A percentile compares a stretch with the other conserved stretches of the same genome.
Evolutionary conservation across 2,113 vertebrate species (phyloP).

Genomic region (Zosterops borbonicus): DNA sequence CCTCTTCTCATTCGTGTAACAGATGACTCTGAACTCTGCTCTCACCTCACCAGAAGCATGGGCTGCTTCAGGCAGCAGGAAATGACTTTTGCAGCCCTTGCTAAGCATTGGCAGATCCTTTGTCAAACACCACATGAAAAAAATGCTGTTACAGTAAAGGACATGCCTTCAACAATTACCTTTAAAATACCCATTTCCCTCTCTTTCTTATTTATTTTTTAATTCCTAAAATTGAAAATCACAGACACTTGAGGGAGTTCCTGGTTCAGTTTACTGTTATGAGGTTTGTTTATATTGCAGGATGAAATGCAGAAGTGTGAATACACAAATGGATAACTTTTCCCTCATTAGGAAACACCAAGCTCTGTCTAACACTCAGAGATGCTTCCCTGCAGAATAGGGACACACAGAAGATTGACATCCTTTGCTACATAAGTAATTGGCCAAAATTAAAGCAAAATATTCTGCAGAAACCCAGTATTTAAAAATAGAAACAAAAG

Average conservation of each 20-base stretch:
- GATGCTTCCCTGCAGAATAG: not conserved
- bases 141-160: constrained; percentile 14
- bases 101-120: constrained; percentile 29
- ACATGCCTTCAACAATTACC: not conserved
- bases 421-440: not conserved
- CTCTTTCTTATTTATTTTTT: not conserved
- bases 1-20: constrained; percentile 35
- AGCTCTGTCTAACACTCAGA: not conserved
- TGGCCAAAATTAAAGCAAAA: not conserved
- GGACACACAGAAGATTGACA: not conserved
- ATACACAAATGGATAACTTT: not conserved
- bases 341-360: not conserved
- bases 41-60: constrained; percentile 10
- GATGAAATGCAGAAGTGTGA: not conserved
- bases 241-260: not conserved
- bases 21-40: constrained; percentile 28
- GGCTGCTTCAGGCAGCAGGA: constrained; percentile 22
- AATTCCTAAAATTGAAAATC: not conserved
- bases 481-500: constrained; percentile 25
- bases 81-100: constrained; percentile 25
- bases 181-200: not conserved
- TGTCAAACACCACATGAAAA: constrained; percentile 52
- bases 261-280: not conserved
- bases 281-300: not conserved
- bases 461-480: not conserved